Conservation (phyloP, 2,113 vertebrate species). For the Pitta sordida region DNA sequence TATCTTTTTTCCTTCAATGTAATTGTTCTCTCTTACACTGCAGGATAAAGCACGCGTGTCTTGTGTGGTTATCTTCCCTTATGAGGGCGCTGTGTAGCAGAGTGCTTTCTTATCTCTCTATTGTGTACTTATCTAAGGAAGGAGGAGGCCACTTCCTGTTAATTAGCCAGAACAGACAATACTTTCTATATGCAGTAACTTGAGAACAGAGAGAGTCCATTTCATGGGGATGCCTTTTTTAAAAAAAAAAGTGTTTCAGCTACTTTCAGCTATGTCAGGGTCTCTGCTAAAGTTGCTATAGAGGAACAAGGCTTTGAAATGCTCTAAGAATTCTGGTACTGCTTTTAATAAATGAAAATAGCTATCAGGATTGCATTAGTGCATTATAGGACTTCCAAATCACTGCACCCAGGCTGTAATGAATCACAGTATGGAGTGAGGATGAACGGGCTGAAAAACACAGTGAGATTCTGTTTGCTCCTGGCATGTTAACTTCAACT, state of each 20-base stretch:
- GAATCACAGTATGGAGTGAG: constrained; percentile 28
- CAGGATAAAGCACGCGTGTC: background rate
- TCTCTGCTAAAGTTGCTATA: constrained; percentile 11
- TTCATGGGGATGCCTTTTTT: background rate
- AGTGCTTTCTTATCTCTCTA: background rate
- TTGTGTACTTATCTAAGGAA: constrained; percentile 2
- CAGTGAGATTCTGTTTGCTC: constrained; percentile 38
- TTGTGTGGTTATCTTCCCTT: background rate
- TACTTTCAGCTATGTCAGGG: constrained; percentile 33
- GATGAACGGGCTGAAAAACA: constrained; percentile 30
- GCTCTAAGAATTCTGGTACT: constrained; percentile 8
- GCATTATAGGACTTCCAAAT: constrained; percentile 37
- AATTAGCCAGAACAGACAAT: constrained; percentile 29
- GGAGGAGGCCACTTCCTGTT: background rate
- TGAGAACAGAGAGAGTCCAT: background rate
- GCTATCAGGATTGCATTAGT: constrained; percentile 37
- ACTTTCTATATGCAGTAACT: background rate
- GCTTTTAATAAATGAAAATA: constrained; percentile 62
- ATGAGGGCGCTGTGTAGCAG: background rate
- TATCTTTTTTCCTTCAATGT: background rate
- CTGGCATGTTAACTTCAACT: background rate
- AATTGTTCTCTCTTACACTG: background rate
- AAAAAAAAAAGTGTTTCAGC: background rate
- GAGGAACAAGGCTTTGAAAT: constrained; percentile 43
- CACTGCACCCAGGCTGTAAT: constrained; percentile 26